Evolutionary conservation across 2,113 vertebrate species (phyloP).

Genomic region (Neoarius graeffei): DNA sequence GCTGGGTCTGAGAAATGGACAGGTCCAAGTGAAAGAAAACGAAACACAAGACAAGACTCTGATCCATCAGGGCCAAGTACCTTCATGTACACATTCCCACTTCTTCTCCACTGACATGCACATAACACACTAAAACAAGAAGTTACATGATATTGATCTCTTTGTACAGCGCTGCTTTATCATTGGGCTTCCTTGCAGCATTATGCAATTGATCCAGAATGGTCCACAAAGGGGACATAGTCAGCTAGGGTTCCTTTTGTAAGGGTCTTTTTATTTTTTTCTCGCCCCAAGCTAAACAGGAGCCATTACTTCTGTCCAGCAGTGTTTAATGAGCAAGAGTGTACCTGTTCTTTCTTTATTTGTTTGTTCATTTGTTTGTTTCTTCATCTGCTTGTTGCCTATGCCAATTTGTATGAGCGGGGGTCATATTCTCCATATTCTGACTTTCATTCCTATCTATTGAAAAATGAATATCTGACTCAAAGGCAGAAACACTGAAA

Average conservation of each 20-base stretch:
- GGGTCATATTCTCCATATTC: not conserved
- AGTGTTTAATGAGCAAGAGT: not conserved
- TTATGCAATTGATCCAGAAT: slow-evolving; percentile 55
- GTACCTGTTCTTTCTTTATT: slow-evolving; percentile 33
- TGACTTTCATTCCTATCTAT: not conserved
- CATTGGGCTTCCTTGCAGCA: slow-evolving; percentile 51
- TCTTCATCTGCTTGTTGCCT: slow-evolving; percentile 44
- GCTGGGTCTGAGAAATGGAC: slow-evolving; percentile 1
- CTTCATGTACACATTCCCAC: slow-evolving; percentile 16
- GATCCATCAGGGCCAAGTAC: slow-evolving; percentile 39
- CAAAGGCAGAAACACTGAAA: not conserved
- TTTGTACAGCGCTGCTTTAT: slow-evolving; percentile 54
- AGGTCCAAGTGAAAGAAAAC: slow-evolving; percentile 9
- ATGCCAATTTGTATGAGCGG: slow-evolving; percentile 15
- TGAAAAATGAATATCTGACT: not conserved
- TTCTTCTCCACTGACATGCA: slow-evolving; percentile 34
- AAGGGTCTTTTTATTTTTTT: not conserved
- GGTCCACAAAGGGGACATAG: slow-evolving; percentile 15
- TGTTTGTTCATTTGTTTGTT: slow-evolving; percentile 40
- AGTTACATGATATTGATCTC: slow-evolving; percentile 35
- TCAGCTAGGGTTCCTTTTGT: slow-evolving; percentile 55
- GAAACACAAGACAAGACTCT: slow-evolving; percentile 13
- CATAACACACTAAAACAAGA: not conserved
- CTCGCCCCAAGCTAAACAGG: not conserved
- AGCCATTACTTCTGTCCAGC: slow-evolving; percentile 17